Conservation (phyloP, 2,797 vertebrate genomes). For the Enteromius viviparus region DNA sequence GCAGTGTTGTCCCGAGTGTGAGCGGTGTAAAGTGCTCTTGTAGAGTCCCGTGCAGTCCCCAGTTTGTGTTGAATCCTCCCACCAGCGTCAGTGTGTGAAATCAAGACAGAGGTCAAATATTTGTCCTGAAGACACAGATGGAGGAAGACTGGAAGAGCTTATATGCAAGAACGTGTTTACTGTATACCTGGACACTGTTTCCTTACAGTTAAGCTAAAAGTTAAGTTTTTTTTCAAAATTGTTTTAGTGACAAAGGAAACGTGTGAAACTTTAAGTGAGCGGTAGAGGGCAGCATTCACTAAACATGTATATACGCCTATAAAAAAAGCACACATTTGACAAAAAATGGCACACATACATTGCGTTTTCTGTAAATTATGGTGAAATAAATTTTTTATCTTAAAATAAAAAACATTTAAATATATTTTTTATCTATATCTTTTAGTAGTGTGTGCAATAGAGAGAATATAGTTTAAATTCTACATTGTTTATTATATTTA, state of each 20-base stretch:
- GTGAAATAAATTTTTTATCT: not conserved
- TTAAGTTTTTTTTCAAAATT: not conserved
- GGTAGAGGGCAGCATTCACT: not conserved
- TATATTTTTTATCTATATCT: not conserved
- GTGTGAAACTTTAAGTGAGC: not conserved
- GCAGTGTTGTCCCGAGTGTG: not conserved
- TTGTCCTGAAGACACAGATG: not conserved
- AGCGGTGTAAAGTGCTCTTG: not conserved
- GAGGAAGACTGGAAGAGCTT: no score
- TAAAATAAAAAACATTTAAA: no score
- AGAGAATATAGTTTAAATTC: not conserved
- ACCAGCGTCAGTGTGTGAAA: slow-evolving; percentile 16
- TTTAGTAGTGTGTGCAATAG: not conserved
- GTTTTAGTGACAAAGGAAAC: not conserved
- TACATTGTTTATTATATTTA: not conserved
- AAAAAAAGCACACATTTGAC: not conserved
- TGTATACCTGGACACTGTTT: not conserved
- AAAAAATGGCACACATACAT: no score
- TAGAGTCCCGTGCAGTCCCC: not conserved
- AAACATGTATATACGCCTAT: not conserved
- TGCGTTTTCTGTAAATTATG: not conserved
- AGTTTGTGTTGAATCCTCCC: slow-evolving; percentile 29
- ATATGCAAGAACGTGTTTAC: not conserved
- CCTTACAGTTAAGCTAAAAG: not conserved
- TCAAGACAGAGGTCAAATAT: not conserved